Conservation (phyloP, 2,113 vertebrate genomes). For the Trematocara zebra region DNA sequence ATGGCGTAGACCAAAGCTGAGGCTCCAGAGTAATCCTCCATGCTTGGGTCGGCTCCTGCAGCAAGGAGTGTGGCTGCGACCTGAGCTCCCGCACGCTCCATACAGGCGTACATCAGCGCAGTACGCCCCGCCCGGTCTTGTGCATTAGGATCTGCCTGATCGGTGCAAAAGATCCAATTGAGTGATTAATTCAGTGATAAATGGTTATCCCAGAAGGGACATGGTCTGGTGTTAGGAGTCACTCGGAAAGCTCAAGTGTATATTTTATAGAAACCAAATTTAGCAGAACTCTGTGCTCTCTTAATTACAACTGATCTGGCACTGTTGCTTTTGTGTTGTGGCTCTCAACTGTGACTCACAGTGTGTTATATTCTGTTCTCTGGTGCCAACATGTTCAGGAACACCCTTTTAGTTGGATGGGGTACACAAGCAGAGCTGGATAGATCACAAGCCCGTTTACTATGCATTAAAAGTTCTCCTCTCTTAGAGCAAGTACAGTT, state of each 20-base stretch:
- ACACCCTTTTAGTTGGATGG: not conserved
- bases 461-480: slow-evolving; percentile 12
- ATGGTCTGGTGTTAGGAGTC: not conserved
- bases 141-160: slow-evolving; percentile 60
- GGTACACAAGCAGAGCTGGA: not conserved
- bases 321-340: not conserved
- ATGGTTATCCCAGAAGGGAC: not conserved
- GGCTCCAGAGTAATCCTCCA: slow-evolving; percentile 64
- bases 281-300: fast-evolving
- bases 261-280: not conserved
- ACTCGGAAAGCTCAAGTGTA: not conserved
- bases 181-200: not conserved
- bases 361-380: not conserved
- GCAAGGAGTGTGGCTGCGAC: slow-evolving; percentile 52
- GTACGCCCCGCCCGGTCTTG: slow-evolving; percentile 67
- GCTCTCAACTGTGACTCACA: not conserved
- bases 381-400: not conserved
- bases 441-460: not conserved
- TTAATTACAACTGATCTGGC: not conserved
- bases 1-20: slow-evolving; percentile 71
- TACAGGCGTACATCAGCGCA: slow-evolving; percentile 70
- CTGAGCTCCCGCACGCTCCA: slow-evolving; percentile 51
- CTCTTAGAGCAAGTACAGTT: not conserved
- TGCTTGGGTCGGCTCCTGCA: slow-evolving; percentile 65
- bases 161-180: not conserved